Evolutionary conservation across 2,113 vertebrate species (phyloP), one percentile per base, ranked within the genome.

Genomic region (Ceyx melanurus): DNA sequence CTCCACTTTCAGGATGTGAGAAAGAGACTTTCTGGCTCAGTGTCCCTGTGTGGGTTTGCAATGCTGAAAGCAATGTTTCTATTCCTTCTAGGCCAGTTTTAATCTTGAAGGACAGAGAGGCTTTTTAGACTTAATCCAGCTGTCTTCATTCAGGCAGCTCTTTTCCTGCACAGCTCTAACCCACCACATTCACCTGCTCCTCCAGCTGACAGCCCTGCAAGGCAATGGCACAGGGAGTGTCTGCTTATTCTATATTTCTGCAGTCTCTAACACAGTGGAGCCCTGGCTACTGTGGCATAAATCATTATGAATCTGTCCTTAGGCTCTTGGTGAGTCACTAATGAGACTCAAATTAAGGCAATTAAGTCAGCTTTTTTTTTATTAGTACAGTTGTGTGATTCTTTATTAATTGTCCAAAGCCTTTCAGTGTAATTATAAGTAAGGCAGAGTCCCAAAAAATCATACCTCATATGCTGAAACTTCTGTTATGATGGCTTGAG

Each of bases 281-380:
- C 75, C 79, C 57, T 86, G 67, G 82, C 50, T 88, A 20, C 29
- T 53, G 50, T 82, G 22, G 10, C 75, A 73, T 68, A 90, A 93
- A 79, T 84, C 43, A 61, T 77, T 62, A 43, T 14, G 26, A 90
- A 86, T 93, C 61, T 95, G 58, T 88, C 86, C 70, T 89, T 37
- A 65, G 88, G 80, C 70, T 84, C 35, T 65, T 3, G 1, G 11
- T 88, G 92, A 90, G 54, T 95, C 93, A 94, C 77, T 93, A 88
- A 76, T 66, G 90, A 93, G 70, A 50, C 65, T 93, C 37, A 90
- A 90, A 88, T 75, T 37, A 70, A 90, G 46, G 37, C 72, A 96
- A 82, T 92, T 81, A 93, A 93, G 28, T 80, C 56, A 80, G 67
- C 8, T 40, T 7, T 40, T 73, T 72, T 90, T 89, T 75, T 62